Base-by-base conservation (phyloP, 2,888 invertebrate species). In the Mythimna albipuncta region DNA sequence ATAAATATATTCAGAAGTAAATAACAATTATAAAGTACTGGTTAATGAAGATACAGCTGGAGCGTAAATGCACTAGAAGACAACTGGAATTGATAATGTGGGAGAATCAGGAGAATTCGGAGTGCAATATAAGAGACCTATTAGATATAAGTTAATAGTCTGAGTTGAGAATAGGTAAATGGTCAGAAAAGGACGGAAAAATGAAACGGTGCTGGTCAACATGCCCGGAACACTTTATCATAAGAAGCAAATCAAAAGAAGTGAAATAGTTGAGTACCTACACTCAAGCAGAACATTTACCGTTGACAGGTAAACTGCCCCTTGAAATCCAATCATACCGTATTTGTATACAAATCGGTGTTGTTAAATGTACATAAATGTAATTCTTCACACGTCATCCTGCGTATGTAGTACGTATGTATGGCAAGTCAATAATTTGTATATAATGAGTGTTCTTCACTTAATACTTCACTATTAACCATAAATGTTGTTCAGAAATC, bases 331-430 rank as follows among this genome's bases (percentile, higher is more conserved):
- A 83, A 85, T 85, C 69, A 84, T 75, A 77, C 75, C 83, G 38
- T 79, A 75, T 76, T 61, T 35, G 77, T 69, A 44, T 47, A 64
- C 47, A 75, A 81, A 85, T 75, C 59, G 64, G 61, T 21, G 71
- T 57, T 64, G 32, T 70, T 74, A 68, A 66, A 64, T 55, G 50
- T 52, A 77, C 71, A 83, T 84, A 78, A 79, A 77, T 69, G 64
- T 69, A 82, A 77, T 78, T 77, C 72, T 69, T 85, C 70, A 72
- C 83, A 82, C 85, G 79, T 79, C 79, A 77, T 74, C 62, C 21
- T 16, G 54, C 47, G 57, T 62, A 69, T 69, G 61, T 69, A 41
- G 21, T 44, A 19, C n/a, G 41, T 71, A 62, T 57, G 26, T 50
- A 59, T 19, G 50, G 35, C 63, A 58, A 44, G 58, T 58, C 32